Evolutionary conservation across 2,797 vertebrate species (phyloP).

Genomic region (Siniperca scherzeri): DNA sequence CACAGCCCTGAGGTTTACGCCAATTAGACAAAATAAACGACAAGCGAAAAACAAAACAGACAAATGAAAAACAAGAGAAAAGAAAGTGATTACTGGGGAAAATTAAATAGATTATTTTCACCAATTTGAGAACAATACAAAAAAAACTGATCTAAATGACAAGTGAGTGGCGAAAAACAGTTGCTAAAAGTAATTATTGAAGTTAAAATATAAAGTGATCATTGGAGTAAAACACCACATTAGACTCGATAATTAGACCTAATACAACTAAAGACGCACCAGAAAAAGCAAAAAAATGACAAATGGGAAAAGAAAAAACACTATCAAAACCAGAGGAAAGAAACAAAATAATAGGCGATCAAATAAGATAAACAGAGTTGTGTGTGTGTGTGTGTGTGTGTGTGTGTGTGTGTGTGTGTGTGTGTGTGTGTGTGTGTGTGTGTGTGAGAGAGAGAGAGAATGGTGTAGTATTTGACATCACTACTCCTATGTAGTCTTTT

Average conservation of each 20-base stretch:
- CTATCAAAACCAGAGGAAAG: not conserved
- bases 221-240: slow-evolving; percentile 26
- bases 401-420: not conserved
- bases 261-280: not conserved
- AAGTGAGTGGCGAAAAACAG: not conserved
- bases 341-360: not conserved
- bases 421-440: not conserved
- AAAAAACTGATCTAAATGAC: slow-evolving; percentile 26
- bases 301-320: not conserved
- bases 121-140: slow-evolving; percentile 45
- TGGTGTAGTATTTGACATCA: slow-evolving; percentile 60
- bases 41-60: slow-evolving; percentile 61
- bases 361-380: not conserved
- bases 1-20: slow-evolving; percentile 78
- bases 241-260: slow-evolving; percentile 14
- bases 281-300: not conserved
- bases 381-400: not conserved
- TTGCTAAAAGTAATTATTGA: slow-evolving; percentile 29
- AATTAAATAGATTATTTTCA: slow-evolving; percentile 58
- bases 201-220: slow-evolving; percentile 29
- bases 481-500: slow-evolving; percentile 43
- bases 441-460: not conserved
- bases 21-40: slow-evolving; percentile 77
- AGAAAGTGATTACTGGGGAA: slow-evolving; percentile 60
- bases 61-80: slow-evolving; percentile 66